Evolutionary conservation across 2,888 invertebrate genomes (phyloP), one percentile per base, ranked within the genome.

Genomic region (Dilophus febrilis): DNA sequence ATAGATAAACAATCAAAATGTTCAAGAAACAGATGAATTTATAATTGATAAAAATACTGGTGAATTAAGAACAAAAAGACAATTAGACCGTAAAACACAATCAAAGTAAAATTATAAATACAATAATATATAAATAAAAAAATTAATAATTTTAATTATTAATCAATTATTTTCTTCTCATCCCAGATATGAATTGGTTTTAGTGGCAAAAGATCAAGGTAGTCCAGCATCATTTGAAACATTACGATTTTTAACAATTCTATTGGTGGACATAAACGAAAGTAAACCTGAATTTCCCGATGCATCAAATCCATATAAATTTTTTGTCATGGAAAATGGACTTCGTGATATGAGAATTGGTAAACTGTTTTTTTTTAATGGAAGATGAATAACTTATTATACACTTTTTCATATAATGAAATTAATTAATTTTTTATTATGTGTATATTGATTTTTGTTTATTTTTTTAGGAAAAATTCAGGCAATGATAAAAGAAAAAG

Each of bases 161-260:
- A n/a, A n/a, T n/a, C n/a, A n/a, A n/a, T n/a, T 12, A n/a, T 11
- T 35, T 28, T 31, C 1, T 41, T 3, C n/a, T n/a, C n/a, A n/a
- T n/a, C n/a, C n/a, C 30, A 43, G 45, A 42, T 64, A 56, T 44
- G 59, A 85, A 75, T 61, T 88, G 39, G 76, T 82, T 13, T 66
- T 88, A 48, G 85, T 79, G 5, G 88, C 87, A 0, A 71, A 76
- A 34, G 88, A 88, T 64, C 79, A 85, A 49, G 88, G 88, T 1
- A 74, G 71, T 17, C 87, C 87, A 0, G 75, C 77, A 1, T 74
- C 77, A 50, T 84, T 81, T 51, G 86, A 88, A 59, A 78, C 77
- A 2, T 62, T 84, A 5, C 73, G 79, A 1, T 71, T 83, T 39
- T 64, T 90, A 35, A 78, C 76, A 0, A 73, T 90, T 32, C 66